These are phyloP conservation scores for Ectobius pallidus DNA, from an alignment of 2,888 invertebrate species.

Conservation along the genomic window DNA sequence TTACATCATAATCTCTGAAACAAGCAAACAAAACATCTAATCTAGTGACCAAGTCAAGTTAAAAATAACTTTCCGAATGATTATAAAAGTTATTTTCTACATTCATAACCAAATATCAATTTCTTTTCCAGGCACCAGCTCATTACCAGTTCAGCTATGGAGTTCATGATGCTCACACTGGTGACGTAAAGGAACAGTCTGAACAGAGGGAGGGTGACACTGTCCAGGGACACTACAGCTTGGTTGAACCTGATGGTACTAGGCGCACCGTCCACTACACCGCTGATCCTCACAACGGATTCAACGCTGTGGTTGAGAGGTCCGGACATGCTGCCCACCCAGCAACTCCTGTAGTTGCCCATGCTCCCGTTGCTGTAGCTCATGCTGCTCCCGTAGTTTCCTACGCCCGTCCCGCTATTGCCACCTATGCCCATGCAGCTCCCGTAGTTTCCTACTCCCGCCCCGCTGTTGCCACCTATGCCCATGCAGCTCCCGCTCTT, in stretches of 20 bases:
- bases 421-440: not conserved
- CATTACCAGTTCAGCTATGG: slow-evolving; percentile 72
- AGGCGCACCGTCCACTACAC: slow-evolving; percentile 69
- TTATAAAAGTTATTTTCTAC: no score
- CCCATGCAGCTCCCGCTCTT: no score
- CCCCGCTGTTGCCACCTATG: no score
- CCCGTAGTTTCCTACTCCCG: not conserved
- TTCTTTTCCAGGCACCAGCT: not conserved
- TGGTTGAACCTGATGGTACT: slow-evolving; percentile 69
- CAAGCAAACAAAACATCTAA: no score
- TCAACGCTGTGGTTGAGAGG: slow-evolving; percentile 58
- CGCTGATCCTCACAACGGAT: slow-evolving; percentile 58
- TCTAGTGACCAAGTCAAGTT: no score
- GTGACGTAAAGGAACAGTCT: slow-evolving; percentile 72
- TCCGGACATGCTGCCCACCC: not conserved
- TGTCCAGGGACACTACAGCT: slow-evolving; percentile 72
- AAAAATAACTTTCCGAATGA: no score
- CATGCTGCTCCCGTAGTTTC: not conserved
- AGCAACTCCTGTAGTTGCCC: not conserved
- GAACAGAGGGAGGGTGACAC: slow-evolving; percentile 74
- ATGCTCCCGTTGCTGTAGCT: not conserved
- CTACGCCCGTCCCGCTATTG: no score
- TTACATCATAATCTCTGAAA: no score
- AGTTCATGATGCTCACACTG: slow-evolving; percentile 72
- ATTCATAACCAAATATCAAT: no score